Evolutionary conservation across 2,888 invertebrate species (phyloP).

Genomic region (Leptarthrus brevirostris): DNA sequence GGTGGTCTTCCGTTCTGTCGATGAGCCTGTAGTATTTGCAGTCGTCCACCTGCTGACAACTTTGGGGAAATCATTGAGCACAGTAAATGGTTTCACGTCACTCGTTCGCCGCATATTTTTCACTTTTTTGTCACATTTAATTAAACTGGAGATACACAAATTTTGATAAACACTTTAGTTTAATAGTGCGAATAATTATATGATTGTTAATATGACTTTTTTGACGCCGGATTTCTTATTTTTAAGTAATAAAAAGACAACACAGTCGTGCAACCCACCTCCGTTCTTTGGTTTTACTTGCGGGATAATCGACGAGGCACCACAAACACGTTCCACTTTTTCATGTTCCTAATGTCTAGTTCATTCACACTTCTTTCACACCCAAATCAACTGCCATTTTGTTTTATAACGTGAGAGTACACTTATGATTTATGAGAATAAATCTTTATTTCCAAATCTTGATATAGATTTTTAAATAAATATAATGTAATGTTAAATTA

Average conservation of each 20-base stretch:
- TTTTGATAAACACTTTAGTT: not conserved
- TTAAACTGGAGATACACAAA: not conserved
- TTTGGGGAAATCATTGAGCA: conserved; percentile 51
- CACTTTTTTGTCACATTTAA: conserved; percentile 30
- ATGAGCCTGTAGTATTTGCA: conserved; percentile 26
- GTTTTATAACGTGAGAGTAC: conserved; percentile 59
- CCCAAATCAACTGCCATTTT: conserved; percentile 63
- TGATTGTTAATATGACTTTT: not conserved
- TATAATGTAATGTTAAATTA: too few relatives aligned
- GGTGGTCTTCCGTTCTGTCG: conserved; percentile 21
- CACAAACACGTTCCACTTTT: conserved; percentile 27
- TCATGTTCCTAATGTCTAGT: conserved; percentile 34
- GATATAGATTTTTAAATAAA: too few relatives aligned
- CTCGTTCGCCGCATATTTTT: conserved; percentile 40
- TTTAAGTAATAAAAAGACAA: conserved; percentile 20
- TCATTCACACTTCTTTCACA: conserved; percentile 58
- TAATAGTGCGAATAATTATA: conserved; percentile 2
- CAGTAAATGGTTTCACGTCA: conserved; percentile 48
- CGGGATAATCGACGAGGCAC: conserved; percentile 43
- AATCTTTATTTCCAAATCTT: too few relatives aligned
- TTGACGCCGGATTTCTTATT: conserved; percentile 47
- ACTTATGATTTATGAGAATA: not conserved
- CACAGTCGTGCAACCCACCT: conserved; percentile 26
- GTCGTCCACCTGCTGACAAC: conserved; percentile 56
- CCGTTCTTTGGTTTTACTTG: conserved; percentile 42